Evolutionary conservation across 2,888 invertebrate genomes (phyloP).

Genomic region (Geophilus truncorum): DNA sequence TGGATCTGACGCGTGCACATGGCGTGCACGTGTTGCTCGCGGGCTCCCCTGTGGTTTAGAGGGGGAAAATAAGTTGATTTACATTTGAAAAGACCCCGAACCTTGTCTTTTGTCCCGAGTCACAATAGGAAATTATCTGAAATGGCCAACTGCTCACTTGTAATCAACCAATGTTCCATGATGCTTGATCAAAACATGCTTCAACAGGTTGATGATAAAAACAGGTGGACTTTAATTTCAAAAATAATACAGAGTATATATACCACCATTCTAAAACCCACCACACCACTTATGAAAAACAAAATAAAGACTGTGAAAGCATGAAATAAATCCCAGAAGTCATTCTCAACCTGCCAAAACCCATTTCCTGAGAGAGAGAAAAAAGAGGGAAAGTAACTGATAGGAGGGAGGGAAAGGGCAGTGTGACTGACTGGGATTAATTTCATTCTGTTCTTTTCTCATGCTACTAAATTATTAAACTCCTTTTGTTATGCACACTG

Average conservation of each 20-base stretch:
- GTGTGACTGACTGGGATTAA: not conserved
- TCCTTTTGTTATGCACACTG: not conserved
- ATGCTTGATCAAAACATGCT: not conserved
- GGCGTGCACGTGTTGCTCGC: slow-evolving; percentile 8
- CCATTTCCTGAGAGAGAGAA: not conserved
- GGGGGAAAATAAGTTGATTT: not conserved
- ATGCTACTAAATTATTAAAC: not conserved
- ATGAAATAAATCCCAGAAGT: too few relatives aligned
- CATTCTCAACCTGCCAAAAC: not conserved
- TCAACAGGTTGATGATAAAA: not conserved
- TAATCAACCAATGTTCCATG: not conserved
- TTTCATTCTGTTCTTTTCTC: slow-evolving; percentile 1
- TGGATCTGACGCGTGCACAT: slow-evolving; percentile 10
- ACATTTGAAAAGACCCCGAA: not conserved
- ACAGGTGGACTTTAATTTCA: not conserved
- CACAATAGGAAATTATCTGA: not conserved
- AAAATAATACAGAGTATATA: not conserved
- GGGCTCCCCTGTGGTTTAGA: not conserved
- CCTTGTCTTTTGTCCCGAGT: not conserved
- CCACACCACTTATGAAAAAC: not conserved
- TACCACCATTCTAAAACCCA: not conserved
- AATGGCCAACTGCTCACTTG: slow-evolving; percentile 6
- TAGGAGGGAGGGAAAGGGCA: not conserved
- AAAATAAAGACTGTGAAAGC: too few relatives aligned
- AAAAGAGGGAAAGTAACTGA: not conserved